Evolutionary conservation across 2,888 invertebrate genomes (phyloP).

Genomic region (Polyommatus icarus): DNA sequence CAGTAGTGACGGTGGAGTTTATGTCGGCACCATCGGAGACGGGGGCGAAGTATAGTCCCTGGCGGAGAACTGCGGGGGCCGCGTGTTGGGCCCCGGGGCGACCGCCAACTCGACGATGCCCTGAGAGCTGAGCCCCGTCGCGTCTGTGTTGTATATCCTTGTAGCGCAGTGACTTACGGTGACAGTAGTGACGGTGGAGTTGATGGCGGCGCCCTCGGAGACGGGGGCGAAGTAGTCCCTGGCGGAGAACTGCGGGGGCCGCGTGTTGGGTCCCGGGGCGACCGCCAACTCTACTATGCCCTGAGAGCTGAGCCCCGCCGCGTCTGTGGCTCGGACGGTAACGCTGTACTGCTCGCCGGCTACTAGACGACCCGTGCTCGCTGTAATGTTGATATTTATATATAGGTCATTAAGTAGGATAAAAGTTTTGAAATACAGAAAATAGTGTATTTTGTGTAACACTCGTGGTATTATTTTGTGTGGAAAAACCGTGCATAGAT

Average conservation of each 20-base stretch:
- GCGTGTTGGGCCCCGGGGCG: conserved; percentile 90
- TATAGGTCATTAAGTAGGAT: no score
- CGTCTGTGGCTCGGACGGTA: conserved; percentile 91
- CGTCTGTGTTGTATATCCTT: conserved; percentile 77
- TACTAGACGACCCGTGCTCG: conserved; percentile 88
- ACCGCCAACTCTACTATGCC: conserved; percentile 92
- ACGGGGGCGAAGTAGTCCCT: conserved; percentile 92
- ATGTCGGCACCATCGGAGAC: conserved; percentile 94
- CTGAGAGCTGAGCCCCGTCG: conserved; percentile 89
- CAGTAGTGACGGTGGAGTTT: conserved; percentile 90
- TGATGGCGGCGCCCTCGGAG: conserved; percentile 93
- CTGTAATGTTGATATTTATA: conserved; percentile 53
- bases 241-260: conserved; percentile 90
- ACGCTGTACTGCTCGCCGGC: conserved; percentile 95
- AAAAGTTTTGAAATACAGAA: no score
- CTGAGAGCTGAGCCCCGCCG: conserved; percentile 89
- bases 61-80: conserved; percentile 90
- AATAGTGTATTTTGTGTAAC: not conserved
- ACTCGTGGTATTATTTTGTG: conserved; percentile 6
- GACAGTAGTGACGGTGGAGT: conserved; percentile 90
- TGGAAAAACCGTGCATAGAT: not conserved
- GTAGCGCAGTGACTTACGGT: conserved; percentile 70
- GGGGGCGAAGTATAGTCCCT: conserved; percentile 91
- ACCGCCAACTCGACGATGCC: conserved; percentile 92
- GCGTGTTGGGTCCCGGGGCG: conserved; percentile 90